Base-by-base conservation (phyloP, 2,113 vertebrate genomes). In the Chinchilla lanigera region DNA sequence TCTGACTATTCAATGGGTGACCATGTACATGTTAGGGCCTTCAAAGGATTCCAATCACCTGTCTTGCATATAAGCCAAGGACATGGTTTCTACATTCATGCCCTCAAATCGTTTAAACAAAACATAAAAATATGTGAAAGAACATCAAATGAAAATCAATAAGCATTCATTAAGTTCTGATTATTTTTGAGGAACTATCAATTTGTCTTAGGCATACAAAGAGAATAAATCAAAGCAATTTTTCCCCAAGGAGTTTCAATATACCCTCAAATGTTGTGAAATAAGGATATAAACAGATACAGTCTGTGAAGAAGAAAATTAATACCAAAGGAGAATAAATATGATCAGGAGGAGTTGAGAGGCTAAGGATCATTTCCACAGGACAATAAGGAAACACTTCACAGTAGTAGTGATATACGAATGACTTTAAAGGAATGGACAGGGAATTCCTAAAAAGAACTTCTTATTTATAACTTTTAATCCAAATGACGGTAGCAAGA, bases 1-100 rank as follows among this genome's bases (percentile, higher is more conserved):
- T 30, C 17, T 20, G 7, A 60, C 17, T 56, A 7, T 86, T 89
- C 38, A 54, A 22, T 60, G 9, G 5, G 22, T 78, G 24, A 1
- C 5, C 13, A 52, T 2, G 0, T 17, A 80, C 0, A 11, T 41
- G 5, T 3, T 33, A 16, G 0, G 44, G 0, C 14, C 28, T 84
- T 71, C 47, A 69, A 52, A 90, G 44, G 16, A 65, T 56, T 83
- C 14, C 0, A 60, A 1, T 89, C 1, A 22, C 2, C 17, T 50
- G 58, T 60, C 4, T 0, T 61, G 5, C 3, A 7, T 33, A 38
- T 71, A 22, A 86, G 44, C 12, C 50, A 78, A 80, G 3, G 19
- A 41, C 44, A 86, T 78, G 17, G 2, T 85, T 69, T 80, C 30
- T 77, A 20, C 0, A 41, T 0, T 77, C 7, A n/a, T 75, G 30